Conservation (phyloP, 1,140 invertebrate species). For the Panonychus citri region DNA sequence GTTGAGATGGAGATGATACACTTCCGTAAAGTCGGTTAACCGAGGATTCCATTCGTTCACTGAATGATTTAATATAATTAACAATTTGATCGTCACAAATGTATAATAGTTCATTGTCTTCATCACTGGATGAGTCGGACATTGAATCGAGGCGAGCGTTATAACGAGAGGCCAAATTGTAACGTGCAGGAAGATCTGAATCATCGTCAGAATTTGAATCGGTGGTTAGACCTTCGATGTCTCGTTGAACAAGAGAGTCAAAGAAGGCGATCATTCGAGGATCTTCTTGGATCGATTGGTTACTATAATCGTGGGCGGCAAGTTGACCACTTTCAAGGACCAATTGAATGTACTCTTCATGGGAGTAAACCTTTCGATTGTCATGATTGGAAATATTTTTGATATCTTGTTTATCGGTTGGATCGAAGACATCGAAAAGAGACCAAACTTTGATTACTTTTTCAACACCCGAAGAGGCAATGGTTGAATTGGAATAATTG, state of each 20-base stretch:
- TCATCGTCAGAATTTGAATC: conserved; percentile 13
- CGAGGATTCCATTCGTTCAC: not conserved
- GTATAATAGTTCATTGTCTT: not conserved
- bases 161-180: not conserved
- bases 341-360: conserved; percentile 60
- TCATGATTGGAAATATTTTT: conserved; percentile 21
- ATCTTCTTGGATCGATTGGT: conserved; percentile 65
- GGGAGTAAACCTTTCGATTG: conserved; percentile 46
- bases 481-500: conserved; percentile 51
- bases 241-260: conserved; percentile 68
- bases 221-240: conserved; percentile 39
- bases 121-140: conserved; percentile 4
- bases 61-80: conserved; percentile 2
- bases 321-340: conserved; percentile 44
- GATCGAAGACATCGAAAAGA: conserved; percentile 36
- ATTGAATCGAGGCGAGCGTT: conserved; percentile 11
- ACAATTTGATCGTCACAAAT: not conserved
- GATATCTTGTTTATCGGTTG: conserved; percentile 21
- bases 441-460: conserved; percentile 84
- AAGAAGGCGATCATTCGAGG: conserved; percentile 89
- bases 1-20: not conserved
- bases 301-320: conserved; percentile 33
- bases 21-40: not conserved
- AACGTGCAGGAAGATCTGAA: conserved; percentile 2
- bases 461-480: conserved; percentile 82